phyloP scores from a whole-genome alignment of 2,797 vertebrate genomes.

The Poecilia gillii region DNA sequence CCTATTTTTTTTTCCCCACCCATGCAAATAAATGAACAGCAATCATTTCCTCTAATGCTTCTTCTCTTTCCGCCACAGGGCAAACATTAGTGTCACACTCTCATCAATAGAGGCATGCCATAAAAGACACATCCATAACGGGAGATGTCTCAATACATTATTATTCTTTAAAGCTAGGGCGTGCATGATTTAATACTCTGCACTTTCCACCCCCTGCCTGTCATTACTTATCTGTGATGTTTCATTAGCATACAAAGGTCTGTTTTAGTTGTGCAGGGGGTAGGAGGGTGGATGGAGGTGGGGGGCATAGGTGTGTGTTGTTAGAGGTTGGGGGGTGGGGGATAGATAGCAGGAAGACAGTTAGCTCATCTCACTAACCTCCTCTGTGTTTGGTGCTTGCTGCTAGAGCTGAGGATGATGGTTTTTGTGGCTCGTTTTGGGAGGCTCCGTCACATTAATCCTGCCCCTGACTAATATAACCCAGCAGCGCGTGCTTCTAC shows the following conservation, averaged over 20 bases:
- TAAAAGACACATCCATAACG: constrained; percentile 83
- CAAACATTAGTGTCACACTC: constrained; percentile 78
- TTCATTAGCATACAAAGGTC: constrained; percentile 80
- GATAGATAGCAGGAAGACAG: constrained; percentile 66
- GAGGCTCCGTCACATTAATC: constrained; percentile 69
- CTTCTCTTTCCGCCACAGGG: constrained; percentile 69
- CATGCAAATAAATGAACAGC: constrained; percentile 77
- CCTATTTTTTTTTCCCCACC: constrained; percentile 12
- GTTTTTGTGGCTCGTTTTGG: constrained; percentile 63
- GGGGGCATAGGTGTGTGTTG: too few relatives aligned
- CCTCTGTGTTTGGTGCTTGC: constrained; percentile 64
- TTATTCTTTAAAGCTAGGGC: constrained; percentile 78
- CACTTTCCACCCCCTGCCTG: constrained; percentile 51
- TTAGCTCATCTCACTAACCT: constrained; percentile 71
- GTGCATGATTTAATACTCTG: constrained; percentile 73
- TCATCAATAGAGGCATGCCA: constrained; percentile 74
- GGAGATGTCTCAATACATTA: constrained; percentile 72
- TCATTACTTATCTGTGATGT: constrained; percentile 67
- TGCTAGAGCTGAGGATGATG: constrained; percentile 74
- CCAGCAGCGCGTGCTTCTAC: constrained; percentile 48
- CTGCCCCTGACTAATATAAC: constrained; percentile 56
- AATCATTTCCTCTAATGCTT: constrained; percentile 50
- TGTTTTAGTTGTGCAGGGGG: constrained; percentile 52
- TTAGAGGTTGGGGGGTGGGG: constrained; percentile 4
- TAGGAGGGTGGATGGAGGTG: not conserved